A percentile compares a stretch with the other conserved stretches of the same genome.
phyloP scores from a whole-genome alignment of 1,140 invertebrate species.

The Archivesica marissinica region DNA sequence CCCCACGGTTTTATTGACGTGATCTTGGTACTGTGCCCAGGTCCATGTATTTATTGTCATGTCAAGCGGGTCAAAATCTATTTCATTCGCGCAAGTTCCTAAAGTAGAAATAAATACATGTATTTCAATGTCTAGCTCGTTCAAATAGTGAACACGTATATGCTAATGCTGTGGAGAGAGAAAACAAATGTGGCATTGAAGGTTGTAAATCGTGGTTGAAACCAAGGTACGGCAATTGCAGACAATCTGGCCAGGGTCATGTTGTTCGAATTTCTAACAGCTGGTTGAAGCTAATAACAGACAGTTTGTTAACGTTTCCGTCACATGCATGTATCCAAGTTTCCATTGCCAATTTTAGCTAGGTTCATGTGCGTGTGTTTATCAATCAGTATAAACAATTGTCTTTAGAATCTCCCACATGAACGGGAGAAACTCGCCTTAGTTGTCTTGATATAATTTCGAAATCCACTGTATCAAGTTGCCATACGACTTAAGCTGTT shows the following conservation, averaged over 20 bases:
- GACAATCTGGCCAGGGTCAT: not conserved
- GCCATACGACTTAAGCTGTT: no score
- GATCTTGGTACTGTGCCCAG: slow-evolving; percentile 67
- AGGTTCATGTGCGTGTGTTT: no score
- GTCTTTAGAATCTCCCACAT: no score
- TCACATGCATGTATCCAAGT: no score
- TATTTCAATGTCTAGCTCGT: not conserved
- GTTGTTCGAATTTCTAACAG: no score
- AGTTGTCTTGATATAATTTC: no score
- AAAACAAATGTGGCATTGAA: not conserved
- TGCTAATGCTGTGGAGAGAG: not conserved
- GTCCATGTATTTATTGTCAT: slow-evolving; percentile 67
- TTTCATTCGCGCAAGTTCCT: slow-evolving; percentile 70
- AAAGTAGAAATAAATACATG: not conserved
- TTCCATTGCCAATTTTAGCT: no score
- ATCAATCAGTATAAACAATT: no score
- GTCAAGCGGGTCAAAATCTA: slow-evolving; percentile 61
- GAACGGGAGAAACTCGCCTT: no score
- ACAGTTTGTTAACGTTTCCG: no score
- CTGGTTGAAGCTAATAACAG: no score
- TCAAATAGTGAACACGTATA: not conserved
- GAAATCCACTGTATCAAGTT: no score
- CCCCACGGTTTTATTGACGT: slow-evolving; percentile 61
- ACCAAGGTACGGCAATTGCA: not conserved
- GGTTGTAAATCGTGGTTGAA: not conserved